Percentiles rank a stretch among this genome's conserved stretches.
Conservation (phyloP, 1,140 invertebrate species). For the Radopholus similis region DNA sequence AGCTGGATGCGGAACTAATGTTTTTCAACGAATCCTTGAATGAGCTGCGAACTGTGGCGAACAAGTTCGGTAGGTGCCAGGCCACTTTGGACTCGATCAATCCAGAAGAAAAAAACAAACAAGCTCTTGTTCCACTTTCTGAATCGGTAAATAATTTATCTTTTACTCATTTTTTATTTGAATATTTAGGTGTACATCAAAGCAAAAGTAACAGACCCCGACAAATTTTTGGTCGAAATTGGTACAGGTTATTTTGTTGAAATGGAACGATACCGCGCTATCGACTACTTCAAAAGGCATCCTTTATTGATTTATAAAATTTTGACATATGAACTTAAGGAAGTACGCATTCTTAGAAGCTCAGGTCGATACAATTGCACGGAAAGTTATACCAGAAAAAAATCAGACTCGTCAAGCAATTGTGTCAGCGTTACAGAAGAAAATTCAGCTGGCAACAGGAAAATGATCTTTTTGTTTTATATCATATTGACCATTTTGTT, state of each 20-base stretch:
- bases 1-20: slow-evolving; percentile 25
- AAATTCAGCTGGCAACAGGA: slow-evolving; percentile 31
- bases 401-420: slow-evolving; percentile 30
- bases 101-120: slow-evolving; percentile 29
- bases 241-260: slow-evolving; percentile 56
- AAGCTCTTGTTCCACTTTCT: slow-evolving; percentile 47
- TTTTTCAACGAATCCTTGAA: slow-evolving; percentile 40
- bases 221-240: slow-evolving; percentile 47
- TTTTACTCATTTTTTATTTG: slow-evolving; percentile 27
- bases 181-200: slow-evolving; percentile 48
- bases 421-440: slow-evolving; percentile 44
- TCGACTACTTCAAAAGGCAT: slow-evolving; percentile 47
- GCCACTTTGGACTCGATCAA: slow-evolving; percentile 29
- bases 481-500: not conserved
- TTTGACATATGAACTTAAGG: slow-evolving; percentile 3
- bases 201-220: slow-evolving; percentile 38
- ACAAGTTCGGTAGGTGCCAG: slow-evolving; percentile 37
- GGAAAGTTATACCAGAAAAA: slow-evolving; percentile 48
- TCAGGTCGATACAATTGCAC: slow-evolving; percentile 31
- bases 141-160: slow-evolving; percentile 41
- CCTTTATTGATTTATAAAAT: slow-evolving; percentile 12
- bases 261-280: slow-evolving; percentile 44
- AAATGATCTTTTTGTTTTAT: slow-evolving; percentile 8
- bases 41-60: slow-evolving; percentile 29
- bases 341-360: slow-evolving; percentile 35